Percentiles rank a stretch among this genome's conserved stretches.
These are phyloP conservation scores for Lamellibrachia satsuma DNA, from an alignment of 2,888 invertebrate species.

Conservation along the genomic window DNA sequence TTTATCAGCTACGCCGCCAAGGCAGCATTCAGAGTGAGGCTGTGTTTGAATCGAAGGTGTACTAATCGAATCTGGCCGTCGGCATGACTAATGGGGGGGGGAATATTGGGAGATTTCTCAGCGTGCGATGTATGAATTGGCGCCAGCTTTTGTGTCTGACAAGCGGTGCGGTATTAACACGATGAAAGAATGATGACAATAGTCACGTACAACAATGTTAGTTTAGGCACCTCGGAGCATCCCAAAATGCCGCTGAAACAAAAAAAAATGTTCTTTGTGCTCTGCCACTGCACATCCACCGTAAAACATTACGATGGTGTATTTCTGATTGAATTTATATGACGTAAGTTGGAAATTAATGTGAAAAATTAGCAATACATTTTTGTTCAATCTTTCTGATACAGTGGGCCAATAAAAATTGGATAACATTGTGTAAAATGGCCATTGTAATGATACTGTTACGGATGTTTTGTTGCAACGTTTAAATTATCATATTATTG, in stretches of 20 bases:
- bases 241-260: neutral
- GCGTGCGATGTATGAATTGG: neutral
- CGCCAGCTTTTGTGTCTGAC: neutral
- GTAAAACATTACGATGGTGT: neutral
- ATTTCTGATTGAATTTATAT: neutral
- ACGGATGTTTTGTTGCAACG: neutral
- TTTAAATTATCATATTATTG: constrained; percentile 6
- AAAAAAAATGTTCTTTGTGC: neutral
- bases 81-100: neutral
- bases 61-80: neutral
- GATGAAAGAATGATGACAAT: neutral
- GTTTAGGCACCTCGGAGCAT: neutral
- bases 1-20: neutral
- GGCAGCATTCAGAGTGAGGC: neutral
- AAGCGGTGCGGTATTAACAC: neutral
- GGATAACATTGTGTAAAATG: neutral
- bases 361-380: neutral
- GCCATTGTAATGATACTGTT: neutral
- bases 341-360: neutral
- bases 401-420: neutral
- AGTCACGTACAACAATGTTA: neutral
- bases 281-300: neutral
- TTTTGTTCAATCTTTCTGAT: neutral
- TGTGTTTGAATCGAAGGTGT: neutral
- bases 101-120: neutral